Evolutionary conservation across 2,797 vertebrate genomes (phyloP).

Genomic region (Macroramphosus scolopax): DNA sequence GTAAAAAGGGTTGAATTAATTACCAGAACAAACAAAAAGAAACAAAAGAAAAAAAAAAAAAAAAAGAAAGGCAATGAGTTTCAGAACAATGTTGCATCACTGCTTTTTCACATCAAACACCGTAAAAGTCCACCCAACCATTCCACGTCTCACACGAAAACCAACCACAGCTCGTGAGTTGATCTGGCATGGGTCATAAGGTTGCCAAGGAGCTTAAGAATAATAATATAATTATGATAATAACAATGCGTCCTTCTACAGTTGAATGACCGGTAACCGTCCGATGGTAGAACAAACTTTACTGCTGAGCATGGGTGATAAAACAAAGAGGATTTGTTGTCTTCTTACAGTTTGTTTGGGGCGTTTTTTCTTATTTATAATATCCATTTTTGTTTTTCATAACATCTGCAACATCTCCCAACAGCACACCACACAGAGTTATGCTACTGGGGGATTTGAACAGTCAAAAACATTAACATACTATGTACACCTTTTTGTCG

Average conservation of each 20-base stretch:
- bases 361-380: constrained; percentile 69
- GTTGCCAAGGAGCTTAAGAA: constrained; percentile 83
- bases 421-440: constrained; percentile 88
- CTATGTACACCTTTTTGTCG: constrained; percentile 98
- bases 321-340: constrained; percentile 85
- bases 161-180: constrained; percentile 87
- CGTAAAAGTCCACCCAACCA: constrained; percentile 89
- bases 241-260: constrained; percentile 80
- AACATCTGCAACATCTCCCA: constrained; percentile 90
- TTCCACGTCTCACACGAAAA: constrained; percentile 88
- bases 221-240: constrained; percentile 72
- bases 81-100: constrained; percentile 96
- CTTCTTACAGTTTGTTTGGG: constrained; percentile 77
- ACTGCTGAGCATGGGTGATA: constrained; percentile 91
- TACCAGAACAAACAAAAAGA: constrained; percentile 89
- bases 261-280: constrained; percentile 88
- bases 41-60: constrained; percentile 76
- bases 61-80: constrained; percentile 95
- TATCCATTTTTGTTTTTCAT: constrained; percentile 78
- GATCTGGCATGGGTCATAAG: constrained; percentile 86
- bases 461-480: constrained; percentile 99
- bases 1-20: constrained; percentile 92
- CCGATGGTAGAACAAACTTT: constrained; percentile 89
- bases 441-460: constrained; percentile 90
- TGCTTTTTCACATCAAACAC: constrained; percentile 96